Evolutionary conservation across 1,140 invertebrate species (phyloP).

Genomic region (Pogonomyrmex barbatus): DNA sequence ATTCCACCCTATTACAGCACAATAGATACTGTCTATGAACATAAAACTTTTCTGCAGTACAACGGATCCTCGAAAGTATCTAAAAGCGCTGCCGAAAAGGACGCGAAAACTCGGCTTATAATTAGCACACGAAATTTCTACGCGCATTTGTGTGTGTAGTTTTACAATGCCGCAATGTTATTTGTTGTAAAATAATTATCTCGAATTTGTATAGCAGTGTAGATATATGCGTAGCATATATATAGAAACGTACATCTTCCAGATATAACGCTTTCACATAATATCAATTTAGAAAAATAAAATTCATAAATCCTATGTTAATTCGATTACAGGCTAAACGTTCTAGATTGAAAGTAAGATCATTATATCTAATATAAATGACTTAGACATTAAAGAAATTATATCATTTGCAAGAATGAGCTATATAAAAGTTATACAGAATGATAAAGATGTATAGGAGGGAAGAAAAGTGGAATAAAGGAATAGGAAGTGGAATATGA

Average conservation of each 20-base stretch:
- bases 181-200: background rate
- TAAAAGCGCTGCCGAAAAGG: background rate
- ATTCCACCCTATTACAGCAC: background rate
- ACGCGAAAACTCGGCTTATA: conserved; percentile 8
- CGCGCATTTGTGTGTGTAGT: background rate
- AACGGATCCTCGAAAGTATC: conserved; percentile 22
- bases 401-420: too few relatives aligned
- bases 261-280: background rate
- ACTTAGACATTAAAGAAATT: too few relatives aligned
- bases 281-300: background rate
- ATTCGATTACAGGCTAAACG: too few relatives aligned
- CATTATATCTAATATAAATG: too few relatives aligned
- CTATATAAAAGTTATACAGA: background rate
- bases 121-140: conserved; percentile 2
- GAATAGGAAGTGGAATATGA: too few relatives aligned
- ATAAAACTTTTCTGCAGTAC: background rate
- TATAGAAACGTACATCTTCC: background rate
- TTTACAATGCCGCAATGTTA: background rate
- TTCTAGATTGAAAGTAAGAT: too few relatives aligned
- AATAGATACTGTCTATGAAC: conserved; percentile 14
- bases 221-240: background rate
- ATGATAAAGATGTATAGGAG: background rate
- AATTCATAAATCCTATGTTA: too few relatives aligned
- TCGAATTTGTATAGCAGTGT: background rate
- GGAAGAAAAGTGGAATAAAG: background rate